These are phyloP conservation scores for Beroe forskalii DNA, from an alignment of 37 sponge, comb jelly and placozoan species.

Conservation along the genomic window DNA sequence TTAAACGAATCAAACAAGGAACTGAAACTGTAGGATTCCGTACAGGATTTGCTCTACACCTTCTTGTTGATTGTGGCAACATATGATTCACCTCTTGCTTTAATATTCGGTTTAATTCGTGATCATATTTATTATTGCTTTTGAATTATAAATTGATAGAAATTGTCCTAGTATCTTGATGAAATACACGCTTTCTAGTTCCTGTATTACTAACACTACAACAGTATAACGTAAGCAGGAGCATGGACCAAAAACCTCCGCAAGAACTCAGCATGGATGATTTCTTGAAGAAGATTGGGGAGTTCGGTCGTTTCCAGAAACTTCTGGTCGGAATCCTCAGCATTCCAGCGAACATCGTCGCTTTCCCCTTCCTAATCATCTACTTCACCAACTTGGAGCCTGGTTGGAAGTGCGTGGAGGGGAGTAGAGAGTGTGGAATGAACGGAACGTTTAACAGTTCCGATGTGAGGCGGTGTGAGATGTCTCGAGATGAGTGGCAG, in stretches of 20 bases:
- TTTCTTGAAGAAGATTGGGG: not conserved
- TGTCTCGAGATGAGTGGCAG: not conserved
- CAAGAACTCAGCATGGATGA: not conserved
- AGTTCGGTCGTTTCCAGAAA: not conserved
- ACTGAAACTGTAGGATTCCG: no score
- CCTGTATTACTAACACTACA: no score
- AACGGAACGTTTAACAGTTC: not conserved
- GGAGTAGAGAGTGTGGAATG: not conserved
- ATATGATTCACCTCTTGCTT: no score
- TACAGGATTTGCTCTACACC: no score
- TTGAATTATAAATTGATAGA: no score
- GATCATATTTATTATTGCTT: no score
- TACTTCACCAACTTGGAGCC: not conserved
- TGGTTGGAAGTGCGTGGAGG: not conserved
- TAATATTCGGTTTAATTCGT: no score
- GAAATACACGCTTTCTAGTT: no score
- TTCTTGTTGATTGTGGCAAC: no score
- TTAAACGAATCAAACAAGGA: no score
- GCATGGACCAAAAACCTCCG: not conserved
- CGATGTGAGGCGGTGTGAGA: not conserved
- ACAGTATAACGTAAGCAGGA: no score
- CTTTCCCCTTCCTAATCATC: not conserved
- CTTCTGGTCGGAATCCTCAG: not conserved
- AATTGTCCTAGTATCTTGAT: no score
- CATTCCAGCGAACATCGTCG: not conserved